phyloP scores from a whole-genome alignment of 2,797 vertebrate genomes.

The Anisognathus igniventris region DNA sequence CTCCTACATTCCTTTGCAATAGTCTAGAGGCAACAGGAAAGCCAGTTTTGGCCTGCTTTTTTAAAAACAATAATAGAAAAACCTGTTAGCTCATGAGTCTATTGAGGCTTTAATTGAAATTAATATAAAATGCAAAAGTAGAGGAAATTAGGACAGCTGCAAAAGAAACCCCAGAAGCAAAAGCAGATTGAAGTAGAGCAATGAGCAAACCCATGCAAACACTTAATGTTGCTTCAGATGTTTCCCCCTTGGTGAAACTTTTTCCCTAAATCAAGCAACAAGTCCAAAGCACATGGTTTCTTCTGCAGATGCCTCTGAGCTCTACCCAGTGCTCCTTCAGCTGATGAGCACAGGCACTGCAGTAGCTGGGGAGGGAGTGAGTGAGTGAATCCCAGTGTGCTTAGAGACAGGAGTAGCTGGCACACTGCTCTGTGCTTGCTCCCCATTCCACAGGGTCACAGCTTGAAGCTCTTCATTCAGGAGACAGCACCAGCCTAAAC shows the following conservation, averaged over 20 bases:
- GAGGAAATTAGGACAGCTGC: slow-evolving; percentile 52
- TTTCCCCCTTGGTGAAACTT: not conserved
- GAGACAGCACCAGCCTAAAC: not conserved
- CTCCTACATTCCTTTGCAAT: not conserved
- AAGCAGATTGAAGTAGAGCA: slow-evolving; percentile 34
- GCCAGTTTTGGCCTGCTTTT: not conserved
- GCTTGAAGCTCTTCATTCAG: not conserved
- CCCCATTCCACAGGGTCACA: not conserved
- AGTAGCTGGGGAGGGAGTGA: no score
- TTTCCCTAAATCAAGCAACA: not conserved
- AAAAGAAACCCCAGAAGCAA: slow-evolving; percentile 47
- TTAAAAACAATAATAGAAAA: slow-evolving; percentile 1
- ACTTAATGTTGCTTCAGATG: slow-evolving; percentile 25
- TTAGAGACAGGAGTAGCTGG: not conserved
- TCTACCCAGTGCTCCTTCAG: not conserved
- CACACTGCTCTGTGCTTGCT: not conserved
- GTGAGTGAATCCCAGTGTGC: not conserved
- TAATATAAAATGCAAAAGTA: slow-evolving; percentile 24
- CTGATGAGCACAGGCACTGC: not conserved
- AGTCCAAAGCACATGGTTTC: not conserved
- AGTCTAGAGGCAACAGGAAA: not conserved
- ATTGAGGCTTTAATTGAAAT: slow-evolving; percentile 32
- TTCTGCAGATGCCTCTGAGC: not conserved
- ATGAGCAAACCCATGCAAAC: not conserved
- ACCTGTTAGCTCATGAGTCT: not conserved